These are phyloP conservation scores for Larimichthys crocea DNA, from an alignment of 2,113 vertebrate genomes.

Conservation along the genomic window DNA sequence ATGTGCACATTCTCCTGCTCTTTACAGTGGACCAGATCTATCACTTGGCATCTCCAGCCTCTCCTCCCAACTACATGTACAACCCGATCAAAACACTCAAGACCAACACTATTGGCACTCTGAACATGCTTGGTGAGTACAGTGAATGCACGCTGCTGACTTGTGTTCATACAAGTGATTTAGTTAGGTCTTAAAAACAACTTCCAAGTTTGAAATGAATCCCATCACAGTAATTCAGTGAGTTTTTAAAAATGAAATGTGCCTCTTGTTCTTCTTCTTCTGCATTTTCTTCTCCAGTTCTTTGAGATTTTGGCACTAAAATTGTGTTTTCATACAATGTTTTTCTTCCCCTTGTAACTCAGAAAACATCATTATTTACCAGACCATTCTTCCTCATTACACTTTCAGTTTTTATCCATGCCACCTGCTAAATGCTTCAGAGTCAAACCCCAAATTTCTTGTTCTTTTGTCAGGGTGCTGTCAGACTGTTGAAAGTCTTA, in stretches of 20 bases:
- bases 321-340: background rate
- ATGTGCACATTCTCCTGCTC: background rate
- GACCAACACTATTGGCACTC: conserved; percentile 97
- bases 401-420: background rate
- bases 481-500: background rate
- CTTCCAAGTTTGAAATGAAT: background rate
- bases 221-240: background rate
- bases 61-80: conserved; percentile 99
- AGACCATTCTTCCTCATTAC: background rate
- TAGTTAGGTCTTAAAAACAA: background rate
- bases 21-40: conserved; percentile 97
- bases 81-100: conserved; percentile 99
- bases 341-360: background rate
- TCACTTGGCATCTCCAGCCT: conserved; percentile 97
- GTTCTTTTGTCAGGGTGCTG: background rate
- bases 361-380: background rate
- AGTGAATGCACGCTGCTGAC: background rate
- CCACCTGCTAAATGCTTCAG: background rate
- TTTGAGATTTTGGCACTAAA: background rate
- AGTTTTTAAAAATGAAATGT: background rate
- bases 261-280: too few species aligned
- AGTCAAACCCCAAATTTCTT: background rate
- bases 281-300: too few species aligned
- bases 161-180: background rate
- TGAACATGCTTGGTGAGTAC: conserved; percentile 97